Percentiles rank a stretch among this genome's conserved stretches.
Conservation (phyloP, 2,797 vertebrate genomes). For the Ammospiza maritima region DNA sequence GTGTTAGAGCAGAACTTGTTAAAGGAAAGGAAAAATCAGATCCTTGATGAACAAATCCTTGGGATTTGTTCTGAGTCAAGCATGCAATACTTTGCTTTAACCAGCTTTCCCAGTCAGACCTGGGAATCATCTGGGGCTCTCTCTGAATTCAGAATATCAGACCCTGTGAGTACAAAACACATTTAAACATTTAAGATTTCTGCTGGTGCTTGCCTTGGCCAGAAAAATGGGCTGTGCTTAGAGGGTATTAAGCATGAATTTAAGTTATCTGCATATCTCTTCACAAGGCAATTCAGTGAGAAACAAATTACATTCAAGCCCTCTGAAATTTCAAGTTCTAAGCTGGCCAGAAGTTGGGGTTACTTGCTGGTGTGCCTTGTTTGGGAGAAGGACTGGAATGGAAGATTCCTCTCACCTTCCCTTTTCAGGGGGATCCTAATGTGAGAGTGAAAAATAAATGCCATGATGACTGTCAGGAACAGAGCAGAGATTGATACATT, state of each 20-base stretch:
- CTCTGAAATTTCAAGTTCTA: neutral
- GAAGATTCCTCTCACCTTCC: neutral
- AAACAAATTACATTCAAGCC: neutral
- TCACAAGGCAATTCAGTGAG: neutral
- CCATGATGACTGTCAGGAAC: accelerated
- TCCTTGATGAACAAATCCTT: neutral
- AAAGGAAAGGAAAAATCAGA: neutral
- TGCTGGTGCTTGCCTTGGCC: neutral
- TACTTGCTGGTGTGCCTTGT: neutral
- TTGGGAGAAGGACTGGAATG: neutral
- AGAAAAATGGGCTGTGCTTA: neutral
- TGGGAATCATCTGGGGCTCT: neutral
- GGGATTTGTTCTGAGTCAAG: neutral
- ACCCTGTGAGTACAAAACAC: neutral
- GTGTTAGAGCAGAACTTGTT: neutral
- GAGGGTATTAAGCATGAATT: neutral
- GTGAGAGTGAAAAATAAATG: neutral
- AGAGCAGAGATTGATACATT: neutral
- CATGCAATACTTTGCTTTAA: neutral
- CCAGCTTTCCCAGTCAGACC: neutral
- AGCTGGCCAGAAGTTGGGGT: neutral
- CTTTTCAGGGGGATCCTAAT: neutral
- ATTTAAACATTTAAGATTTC: neutral
- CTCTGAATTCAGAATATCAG: neutral
- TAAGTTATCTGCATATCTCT: neutral